A percentile compares a stretch with the other conserved stretches of the same genome.
These are phyloP conservation scores for Poecilia velifera DNA, from an alignment of 2,797 vertebrate species.

Conservation along the genomic window DNA sequence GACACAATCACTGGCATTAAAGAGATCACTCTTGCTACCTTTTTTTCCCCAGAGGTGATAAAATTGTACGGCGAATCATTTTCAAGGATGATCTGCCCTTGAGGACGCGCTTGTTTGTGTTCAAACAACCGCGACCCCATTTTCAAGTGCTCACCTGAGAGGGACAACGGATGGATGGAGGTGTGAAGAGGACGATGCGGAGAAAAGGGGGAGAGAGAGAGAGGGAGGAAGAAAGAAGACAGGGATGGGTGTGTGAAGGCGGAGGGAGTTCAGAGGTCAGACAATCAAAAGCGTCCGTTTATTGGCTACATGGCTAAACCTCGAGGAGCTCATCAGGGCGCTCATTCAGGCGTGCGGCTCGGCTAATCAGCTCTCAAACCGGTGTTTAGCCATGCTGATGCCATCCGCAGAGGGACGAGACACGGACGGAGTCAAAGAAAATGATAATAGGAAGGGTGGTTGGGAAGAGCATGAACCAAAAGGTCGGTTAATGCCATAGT, in stretches of 20 bases:
- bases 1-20: conserved; percentile 12
- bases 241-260: conserved; percentile 57
- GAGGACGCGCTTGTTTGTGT: conserved; percentile 63
- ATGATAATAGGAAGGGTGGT: conserved; percentile 44
- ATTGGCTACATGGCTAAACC: conserved; percentile 91
- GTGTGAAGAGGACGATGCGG: conserved; percentile 50
- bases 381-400: conserved; percentile 87
- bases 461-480: conserved; percentile 46
- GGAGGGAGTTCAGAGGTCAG: conserved; percentile 83
- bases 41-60: conserved; percentile 7
- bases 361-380: conserved; percentile 86
- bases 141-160: conserved; percentile 67
- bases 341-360: conserved; percentile 81
- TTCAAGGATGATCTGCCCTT: conserved; percentile 55
- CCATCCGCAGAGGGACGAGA: conserved; percentile 63
- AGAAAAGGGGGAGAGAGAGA: conserved; percentile 49
- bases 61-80: conserved; percentile 26
- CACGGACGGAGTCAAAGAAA: conserved; percentile 64
- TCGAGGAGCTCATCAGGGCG: conserved; percentile 86
- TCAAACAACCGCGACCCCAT: conserved; percentile 69
- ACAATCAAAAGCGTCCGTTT: conserved; percentile 91
- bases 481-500: conserved; percentile 83
- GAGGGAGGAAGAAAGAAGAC: conserved; percentile 8
- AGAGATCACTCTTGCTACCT: neutral
- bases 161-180: conserved; percentile 56